Evolutionary conservation across 2,888 invertebrate species (phyloP), one percentile per base, ranked within the genome.

Genomic region (Desoria tigrina): DNA sequence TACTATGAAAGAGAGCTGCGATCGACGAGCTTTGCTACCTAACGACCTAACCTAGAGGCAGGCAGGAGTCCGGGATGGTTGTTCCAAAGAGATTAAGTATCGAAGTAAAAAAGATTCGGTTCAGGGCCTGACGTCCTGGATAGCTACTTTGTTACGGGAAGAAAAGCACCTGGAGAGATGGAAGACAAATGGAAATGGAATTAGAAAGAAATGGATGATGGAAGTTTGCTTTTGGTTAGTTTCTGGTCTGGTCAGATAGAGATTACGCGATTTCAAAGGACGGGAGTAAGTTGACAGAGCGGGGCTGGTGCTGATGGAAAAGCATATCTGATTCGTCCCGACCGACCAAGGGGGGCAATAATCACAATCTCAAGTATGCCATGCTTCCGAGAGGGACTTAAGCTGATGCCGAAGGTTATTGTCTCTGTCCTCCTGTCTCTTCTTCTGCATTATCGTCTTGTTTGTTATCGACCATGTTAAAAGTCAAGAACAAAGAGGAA

Each of bases 401-500:
- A 45, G 45, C 45, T 45, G 45, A 45, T 45, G 45, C 45, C 45
- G 45, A 45, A 45, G 45, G 45, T 45, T 45, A 21, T 45, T 23
- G 51, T 51, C 51, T 51, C 26, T 67, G 61, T 63, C 66, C 71
- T 62, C 42, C 26, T 66, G 68, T 63, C 60, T 49, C 60, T 61
- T 57, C 56, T 42, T 57, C 54, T 50, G 66, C 68, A 71, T 71
- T 66, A 65, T 71, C 65, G 62, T 69, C 69, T 68, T 71, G 66
- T 69, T 45, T 45, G 45, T 45, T 16, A 45, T 45, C n/a, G 45
- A 45, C 45, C 45, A 45, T 56, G 68, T 51, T 65, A 61, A 61
- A 69, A 68, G 68, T 68, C 68, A 71, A 71, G 65, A 71, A 71
- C 66, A 68, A 68, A 71, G 51, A 65, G 68, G 57, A 49, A 64